Evolutionary conservation across 2,113 vertebrate species (phyloP).

Genomic region (Plestiodon gilberti): DNA sequence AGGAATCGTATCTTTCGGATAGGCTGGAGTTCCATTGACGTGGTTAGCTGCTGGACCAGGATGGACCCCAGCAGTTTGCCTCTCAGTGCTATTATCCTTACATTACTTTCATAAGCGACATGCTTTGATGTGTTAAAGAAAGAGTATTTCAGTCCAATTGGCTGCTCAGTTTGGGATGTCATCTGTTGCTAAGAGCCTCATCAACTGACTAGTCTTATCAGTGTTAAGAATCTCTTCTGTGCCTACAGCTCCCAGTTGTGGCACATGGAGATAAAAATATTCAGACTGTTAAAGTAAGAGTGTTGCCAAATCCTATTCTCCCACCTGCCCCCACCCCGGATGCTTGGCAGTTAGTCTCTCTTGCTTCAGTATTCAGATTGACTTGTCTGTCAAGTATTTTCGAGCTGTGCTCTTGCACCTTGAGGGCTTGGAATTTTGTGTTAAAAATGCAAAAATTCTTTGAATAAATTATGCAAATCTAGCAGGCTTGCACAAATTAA

Average conservation of each 20-base stretch:
- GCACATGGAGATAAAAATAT: conserved; percentile 8
- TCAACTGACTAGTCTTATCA: conserved; percentile 17
- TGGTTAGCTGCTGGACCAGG: not conserved
- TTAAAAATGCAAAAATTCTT: not conserved
- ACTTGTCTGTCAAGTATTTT: not conserved
- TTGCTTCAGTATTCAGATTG: not conserved
- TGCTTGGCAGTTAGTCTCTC: not conserved
- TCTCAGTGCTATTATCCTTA: not conserved
- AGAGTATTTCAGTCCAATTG: not conserved
- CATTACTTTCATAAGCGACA: not conserved
- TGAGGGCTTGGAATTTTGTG: not conserved
- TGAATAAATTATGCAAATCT: not conserved
- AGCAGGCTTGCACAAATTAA: not conserved
- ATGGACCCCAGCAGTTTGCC: not conserved
- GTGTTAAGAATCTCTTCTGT: not conserved
- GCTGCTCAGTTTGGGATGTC: not conserved
- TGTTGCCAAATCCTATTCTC: not conserved
- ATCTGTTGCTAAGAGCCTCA: conserved; percentile 44
- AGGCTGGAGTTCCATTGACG: no score
- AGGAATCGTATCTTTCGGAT: no score
- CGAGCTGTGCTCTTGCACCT: not conserved
- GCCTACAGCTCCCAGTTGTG: not conserved
- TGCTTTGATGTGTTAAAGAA: not conserved
- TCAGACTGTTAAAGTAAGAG: conserved; percentile 41
- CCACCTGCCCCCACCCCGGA: not conserved